Percentiles rank a stretch among this genome's conserved stretches.
Conservation (phyloP, 2,797 vertebrate species). For the Erethizon dorsatum region DNA sequence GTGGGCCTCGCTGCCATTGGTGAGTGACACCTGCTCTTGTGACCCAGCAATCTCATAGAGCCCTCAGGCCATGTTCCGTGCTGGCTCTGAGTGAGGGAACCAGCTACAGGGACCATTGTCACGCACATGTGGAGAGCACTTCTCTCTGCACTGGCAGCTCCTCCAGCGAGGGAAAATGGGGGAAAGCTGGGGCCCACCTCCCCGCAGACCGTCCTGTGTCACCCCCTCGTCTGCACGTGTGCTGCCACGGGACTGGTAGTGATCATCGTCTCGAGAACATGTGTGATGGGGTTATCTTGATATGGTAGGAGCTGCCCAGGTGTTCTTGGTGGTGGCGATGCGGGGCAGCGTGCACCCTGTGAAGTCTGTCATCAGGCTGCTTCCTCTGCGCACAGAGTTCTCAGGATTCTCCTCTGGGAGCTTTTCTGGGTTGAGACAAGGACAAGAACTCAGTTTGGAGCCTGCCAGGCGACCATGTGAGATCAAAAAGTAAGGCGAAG, state of each 20-base stretch:
- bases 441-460: conserved; percentile 48
- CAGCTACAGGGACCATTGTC: neutral
- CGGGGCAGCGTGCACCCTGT: fast-evolving
- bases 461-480: neutral
- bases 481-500: neutral
- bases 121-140: neutral
- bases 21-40: fast-evolving
- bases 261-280: neutral
- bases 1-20: neutral
- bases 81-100: too few relatives aligned
- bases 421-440: neutral
- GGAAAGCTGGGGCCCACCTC: neutral
- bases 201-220: neutral
- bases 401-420: too few relatives aligned
- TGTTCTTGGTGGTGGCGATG: neutral
- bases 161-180: neutral
- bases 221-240: too few relatives aligned
- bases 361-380: fast-evolving
- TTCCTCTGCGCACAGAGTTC: fast-evolving
- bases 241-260: too few relatives aligned
- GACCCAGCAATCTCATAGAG: fast-evolving
- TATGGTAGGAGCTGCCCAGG: neutral
- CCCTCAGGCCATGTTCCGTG: fast-evolving
- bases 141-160: neutral
- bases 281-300: neutral